A percentile compares a stretch with the other conserved stretches of the same genome.
Evolutionary conservation across 2,888 invertebrate species (phyloP).

Genomic region (Torymus tubicola): DNA sequence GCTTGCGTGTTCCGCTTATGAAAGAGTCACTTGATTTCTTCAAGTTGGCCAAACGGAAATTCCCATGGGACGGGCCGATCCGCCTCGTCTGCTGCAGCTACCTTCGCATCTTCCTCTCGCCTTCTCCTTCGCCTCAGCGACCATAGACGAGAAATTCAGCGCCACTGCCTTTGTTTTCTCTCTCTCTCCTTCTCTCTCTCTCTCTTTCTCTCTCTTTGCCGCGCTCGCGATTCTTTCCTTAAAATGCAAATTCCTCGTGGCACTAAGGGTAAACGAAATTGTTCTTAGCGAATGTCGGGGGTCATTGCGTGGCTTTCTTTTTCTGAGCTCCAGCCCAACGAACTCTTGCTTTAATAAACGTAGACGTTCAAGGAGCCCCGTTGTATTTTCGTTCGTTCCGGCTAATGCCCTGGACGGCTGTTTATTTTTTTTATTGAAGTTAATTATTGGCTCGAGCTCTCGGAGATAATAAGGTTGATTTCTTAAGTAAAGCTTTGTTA

Average conservation of each 20-base stretch:
- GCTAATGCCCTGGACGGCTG: neutral
- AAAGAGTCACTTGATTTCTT: conserved; percentile 64
- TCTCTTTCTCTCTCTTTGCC: conserved; percentile 1
- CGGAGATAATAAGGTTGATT: neutral
- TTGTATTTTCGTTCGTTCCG: neutral
- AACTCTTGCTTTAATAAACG: conserved; percentile 11
- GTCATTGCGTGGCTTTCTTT: neutral
- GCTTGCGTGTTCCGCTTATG: conserved; percentile 66
- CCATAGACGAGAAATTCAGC: neutral
- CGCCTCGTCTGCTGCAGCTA: conserved; percentile 43
- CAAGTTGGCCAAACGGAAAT: conserved; percentile 62
- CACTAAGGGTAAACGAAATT: conserved; percentile 36
- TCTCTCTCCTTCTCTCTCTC: conserved; percentile 18
- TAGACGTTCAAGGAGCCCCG: neutral
- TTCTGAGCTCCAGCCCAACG: neutral
- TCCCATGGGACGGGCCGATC: conserved; percentile 56
- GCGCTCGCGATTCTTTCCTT: conserved; percentile 23
- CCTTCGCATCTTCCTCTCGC: conserved; percentile 16
- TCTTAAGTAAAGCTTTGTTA: neutral
- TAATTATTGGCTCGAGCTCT: neutral
- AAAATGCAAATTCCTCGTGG: conserved; percentile 46
- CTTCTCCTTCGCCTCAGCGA: neutral
- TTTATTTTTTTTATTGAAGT: neutral
- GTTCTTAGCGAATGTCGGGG: conserved; percentile 4
- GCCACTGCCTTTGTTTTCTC: conserved; percentile 45